These are phyloP conservation scores for Oxyteleia sp. DNA, from an alignment of 2,888 invertebrate species.

Conservation along the genomic window DNA sequence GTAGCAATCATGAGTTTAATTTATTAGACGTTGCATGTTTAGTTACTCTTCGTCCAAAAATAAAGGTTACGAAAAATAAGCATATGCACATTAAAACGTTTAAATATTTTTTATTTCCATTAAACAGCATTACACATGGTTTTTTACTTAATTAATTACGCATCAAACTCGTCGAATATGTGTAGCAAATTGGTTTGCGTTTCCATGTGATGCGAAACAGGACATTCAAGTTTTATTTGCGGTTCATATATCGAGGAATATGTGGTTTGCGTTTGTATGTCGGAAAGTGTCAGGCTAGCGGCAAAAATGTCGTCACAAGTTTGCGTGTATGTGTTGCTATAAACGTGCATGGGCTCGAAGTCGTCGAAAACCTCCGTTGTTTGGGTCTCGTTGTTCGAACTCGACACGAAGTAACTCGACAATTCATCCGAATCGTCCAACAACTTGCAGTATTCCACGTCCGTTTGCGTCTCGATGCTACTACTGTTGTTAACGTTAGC, in stretches of 20 bases:
- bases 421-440: slow-evolving; percentile 83
- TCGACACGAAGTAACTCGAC: slow-evolving; percentile 84
- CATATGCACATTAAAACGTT: not conserved
- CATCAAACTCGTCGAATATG: slow-evolving; percentile 82
- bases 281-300: slow-evolving; percentile 89
- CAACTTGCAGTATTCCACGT: slow-evolving; percentile 81
- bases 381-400: slow-evolving; percentile 90
- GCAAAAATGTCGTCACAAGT: slow-evolving; percentile 89
- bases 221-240: slow-evolving; percentile 87
- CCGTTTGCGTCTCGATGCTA: slow-evolving; percentile 87
- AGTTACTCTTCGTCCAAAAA: not conserved
- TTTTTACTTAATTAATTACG: too few species aligned
- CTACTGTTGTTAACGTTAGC: slow-evolving; percentile 77
- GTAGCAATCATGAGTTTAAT: slow-evolving; percentile 14
- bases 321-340: slow-evolving; percentile 88
- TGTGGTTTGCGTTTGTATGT: slow-evolving; percentile 91
- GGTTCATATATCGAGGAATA: slow-evolving; percentile 90
- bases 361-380: slow-evolving; percentile 88
- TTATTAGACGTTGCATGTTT: slow-evolving; percentile 12
- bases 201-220: slow-evolving; percentile 87
- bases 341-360: slow-evolving; percentile 86
- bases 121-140: slow-evolving; percentile 1
- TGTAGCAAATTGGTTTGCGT: slow-evolving; percentile 88
- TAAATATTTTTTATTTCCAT: slow-evolving; percentile 16
- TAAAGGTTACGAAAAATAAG: not conserved